A percentile compares a stretch with the other conserved stretches of the same genome.
phyloP scores from a whole-genome alignment of 2,113 vertebrate species.

The Clupea harengus region DNA sequence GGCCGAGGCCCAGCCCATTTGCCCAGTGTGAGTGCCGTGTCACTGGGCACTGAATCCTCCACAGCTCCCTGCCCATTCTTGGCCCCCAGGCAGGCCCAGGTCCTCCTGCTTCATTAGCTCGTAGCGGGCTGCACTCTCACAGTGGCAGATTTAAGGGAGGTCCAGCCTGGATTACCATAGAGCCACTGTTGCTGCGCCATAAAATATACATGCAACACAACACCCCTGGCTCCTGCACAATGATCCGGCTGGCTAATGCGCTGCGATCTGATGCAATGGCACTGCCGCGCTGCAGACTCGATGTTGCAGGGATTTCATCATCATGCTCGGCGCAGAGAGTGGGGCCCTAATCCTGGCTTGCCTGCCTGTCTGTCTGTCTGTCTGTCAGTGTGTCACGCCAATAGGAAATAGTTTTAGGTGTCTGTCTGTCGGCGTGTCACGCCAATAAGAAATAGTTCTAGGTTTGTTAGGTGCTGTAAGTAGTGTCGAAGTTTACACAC shows the following conservation, averaged over 20 bases:
- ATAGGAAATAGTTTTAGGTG: neutral
- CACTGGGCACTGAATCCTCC: conserved; percentile 39
- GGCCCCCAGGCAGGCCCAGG: conserved; percentile 53
- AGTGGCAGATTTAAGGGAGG: conserved; percentile 53
- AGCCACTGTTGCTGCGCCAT: conserved; percentile 55
- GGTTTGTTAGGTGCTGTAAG: neutral
- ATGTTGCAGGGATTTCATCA: conserved; percentile 65
- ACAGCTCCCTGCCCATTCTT: conserved; percentile 52
- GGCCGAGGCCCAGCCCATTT: neutral
- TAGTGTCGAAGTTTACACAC: neutral
- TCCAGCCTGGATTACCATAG: conserved; percentile 62
- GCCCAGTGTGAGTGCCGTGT: neutral
- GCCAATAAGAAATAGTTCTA: neutral
- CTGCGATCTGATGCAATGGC: conserved; percentile 51
- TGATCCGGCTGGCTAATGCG: conserved; percentile 38
- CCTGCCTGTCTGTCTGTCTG: neutral
- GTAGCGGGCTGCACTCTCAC: conserved; percentile 48
- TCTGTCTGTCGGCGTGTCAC: neutral
- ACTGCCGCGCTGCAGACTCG: conserved; percentile 31
- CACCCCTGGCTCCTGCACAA: conserved; percentile 47
- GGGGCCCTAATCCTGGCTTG: neutral
- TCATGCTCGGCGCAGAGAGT: conserved; percentile 43
- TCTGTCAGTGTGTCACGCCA: too few relatives aligned
- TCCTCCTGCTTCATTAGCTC: conserved; percentile 66
- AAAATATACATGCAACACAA: conserved; percentile 49